Evolutionary conservation across 2,113 vertebrate species (phyloP), one percentile per base, ranked within the genome.

Genomic region (Dasyprocta punctata): DNA sequence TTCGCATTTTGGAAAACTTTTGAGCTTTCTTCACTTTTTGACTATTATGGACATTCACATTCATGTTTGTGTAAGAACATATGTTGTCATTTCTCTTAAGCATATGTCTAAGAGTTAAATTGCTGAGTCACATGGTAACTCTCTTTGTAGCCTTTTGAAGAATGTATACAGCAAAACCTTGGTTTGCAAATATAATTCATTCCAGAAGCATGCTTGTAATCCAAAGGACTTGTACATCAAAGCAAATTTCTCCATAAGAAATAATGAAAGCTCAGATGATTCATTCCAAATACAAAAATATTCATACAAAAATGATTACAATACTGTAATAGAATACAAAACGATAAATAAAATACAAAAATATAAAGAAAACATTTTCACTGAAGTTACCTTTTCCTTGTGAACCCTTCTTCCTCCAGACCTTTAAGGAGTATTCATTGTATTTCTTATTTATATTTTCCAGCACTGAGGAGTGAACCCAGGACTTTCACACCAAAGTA

Each of bases 1-100:
- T 61, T 60, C 16, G 58, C 26, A 58, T 49, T 41, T 56, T 86
- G n/a, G 56, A 92, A 65, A 73, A 0, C 0, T 73, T 54, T 91
- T 91, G 65, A 91, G 26, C 89, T 71, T 22, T 63, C 12, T 69
- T 65, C 10, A 16, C 58, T 77, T 83, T 90, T 82, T 67, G 33
- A 17, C 71, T 67, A 3, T 95, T 61, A 75, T 85, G 54, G 93
- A 82, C 4, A 30, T n/a, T 67, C 24, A 56, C 56, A 20, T 58
- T 47, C 63, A 73, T 41, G 47, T 81, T 89, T 93, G 89, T 75
- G 8, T 89, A 13, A 52, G 61, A 22, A 60, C 5, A 26, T 47
- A 52, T 69, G 8, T 92, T 90, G 82, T 95, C 61, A 94, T 44
- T 92, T 92, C 54, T 90, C 38, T 56, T 86, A 20, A 10, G 13